Evolutionary conservation across 2,888 invertebrate genomes (phyloP).

Genomic region (Aspidiotus rigidus): DNA sequence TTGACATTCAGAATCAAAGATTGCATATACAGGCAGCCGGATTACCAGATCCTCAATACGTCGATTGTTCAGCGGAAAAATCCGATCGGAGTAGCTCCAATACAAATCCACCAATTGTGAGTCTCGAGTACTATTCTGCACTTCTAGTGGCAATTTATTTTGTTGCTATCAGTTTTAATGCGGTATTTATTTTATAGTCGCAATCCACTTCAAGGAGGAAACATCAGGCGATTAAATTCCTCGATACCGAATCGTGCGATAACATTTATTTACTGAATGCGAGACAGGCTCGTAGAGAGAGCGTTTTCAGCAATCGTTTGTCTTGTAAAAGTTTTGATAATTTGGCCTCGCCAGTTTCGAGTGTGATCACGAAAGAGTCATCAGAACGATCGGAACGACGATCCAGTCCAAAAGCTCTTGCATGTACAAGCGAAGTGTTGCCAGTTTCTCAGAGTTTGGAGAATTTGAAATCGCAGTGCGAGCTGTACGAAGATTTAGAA

Average conservation of each 20-base stretch:
- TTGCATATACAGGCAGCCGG: constrained; percentile 40
- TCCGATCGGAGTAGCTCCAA: constrained; percentile 18
- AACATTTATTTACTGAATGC: constrained; percentile 15
- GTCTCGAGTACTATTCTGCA: not conserved
- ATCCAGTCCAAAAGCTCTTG: constrained; percentile 57
- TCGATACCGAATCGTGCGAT: constrained; percentile 10
- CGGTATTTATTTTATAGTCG: too few relatives aligned
- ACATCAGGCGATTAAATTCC: too few relatives aligned
- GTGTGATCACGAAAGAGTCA: constrained; percentile 6
- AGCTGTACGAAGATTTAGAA: constrained; percentile 30
- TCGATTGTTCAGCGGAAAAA: constrained; percentile 27
- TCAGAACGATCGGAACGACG: constrained; percentile 39
- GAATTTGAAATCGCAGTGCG: constrained; percentile 42
- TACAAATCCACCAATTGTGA: constrained; percentile 18
- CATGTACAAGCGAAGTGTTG: constrained; percentile 11
- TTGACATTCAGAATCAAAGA: constrained; percentile 52
- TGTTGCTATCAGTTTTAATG: too few relatives aligned
- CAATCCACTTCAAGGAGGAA: too few relatives aligned
- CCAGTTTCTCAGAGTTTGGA: constrained; percentile 43
- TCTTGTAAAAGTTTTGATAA: constrained; percentile 20
- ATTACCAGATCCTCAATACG: constrained; percentile 26
- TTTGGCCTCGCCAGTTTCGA: not conserved
- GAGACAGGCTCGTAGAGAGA: not conserved
- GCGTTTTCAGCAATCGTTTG: not conserved
- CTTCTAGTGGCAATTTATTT: too few relatives aligned